Evolutionary conservation across 2,888 invertebrate species (phyloP), one percentile per base, ranked within the genome.

Genomic region (Ecliptopera silaceata): DNA sequence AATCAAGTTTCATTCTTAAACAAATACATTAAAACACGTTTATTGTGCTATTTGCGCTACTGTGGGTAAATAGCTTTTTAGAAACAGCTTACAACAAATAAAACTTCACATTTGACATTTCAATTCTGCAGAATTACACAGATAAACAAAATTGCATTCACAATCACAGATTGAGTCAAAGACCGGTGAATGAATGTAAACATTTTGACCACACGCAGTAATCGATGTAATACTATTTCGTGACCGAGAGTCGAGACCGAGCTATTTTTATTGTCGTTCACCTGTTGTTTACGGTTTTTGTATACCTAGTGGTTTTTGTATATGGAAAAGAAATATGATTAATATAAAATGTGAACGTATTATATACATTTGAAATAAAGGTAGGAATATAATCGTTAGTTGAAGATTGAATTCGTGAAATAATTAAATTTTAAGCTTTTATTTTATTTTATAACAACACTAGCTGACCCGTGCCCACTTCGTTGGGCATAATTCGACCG

Each of bases 141-240:
- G 22, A 13, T 36, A 36, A 46, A 46, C 57, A 48, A 55, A 54
- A 55, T 47, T 12, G 52, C 44, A 34, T 44, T 41, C 20, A 56
- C 49, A 55, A 57, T 59, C 48, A 59, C 36, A 15, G 22, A 6
- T 26, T 26, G 5, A 26, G 26, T 8, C 26, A 26, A 26, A 26
- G 26, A 56, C 48, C 50, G 32, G 56, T 56, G 39, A 36, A 36
- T 36, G 42, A 57, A 57, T 57, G 63, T 63, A 59, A 63, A 65
- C 65, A 63, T 15, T 29, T 11, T 44, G 51, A 38, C 47, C 54
- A 54, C 56, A 45, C 44, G 26, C 56, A 45, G 41, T 45, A 51
- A 54, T 54, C 42, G 44, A 29, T 3, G 29, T 51, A 51, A 44
- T 51, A 22, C 15, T 20, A 15, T 13, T 13, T 41, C 17, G 54